A percentile compares a stretch with the other conserved stretches of the same genome.
These are phyloP conservation scores for Dromaius novaehollandiae DNA, from an alignment of 2,113 vertebrate species.

Conservation along the genomic window DNA sequence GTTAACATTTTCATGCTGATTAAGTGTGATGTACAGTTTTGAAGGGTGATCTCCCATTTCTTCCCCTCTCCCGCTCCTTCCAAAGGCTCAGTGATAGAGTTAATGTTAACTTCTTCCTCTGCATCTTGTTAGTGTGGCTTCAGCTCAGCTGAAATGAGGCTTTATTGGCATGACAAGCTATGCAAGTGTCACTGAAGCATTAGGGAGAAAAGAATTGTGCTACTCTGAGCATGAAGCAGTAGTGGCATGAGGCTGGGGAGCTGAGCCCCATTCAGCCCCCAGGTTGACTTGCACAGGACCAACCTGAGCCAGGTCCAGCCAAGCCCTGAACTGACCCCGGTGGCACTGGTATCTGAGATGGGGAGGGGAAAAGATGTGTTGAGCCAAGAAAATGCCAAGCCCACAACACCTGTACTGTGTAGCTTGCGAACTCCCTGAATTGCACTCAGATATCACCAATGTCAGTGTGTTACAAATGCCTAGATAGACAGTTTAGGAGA, in stretches of 20 bases:
- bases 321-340: background rate
- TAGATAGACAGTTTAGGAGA: background rate
- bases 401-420: background rate
- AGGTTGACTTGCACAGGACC: background rate
- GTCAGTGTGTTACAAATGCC: background rate
- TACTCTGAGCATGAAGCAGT: background rate
- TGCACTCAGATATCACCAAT: background rate
- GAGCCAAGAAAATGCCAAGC: background rate
- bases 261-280: background rate
- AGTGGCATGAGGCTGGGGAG: accelerated
- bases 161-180: background rate
- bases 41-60: background rate
- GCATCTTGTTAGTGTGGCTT: background rate
- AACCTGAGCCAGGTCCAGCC: background rate
- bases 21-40: background rate
- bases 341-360: background rate
- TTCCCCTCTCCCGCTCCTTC: background rate
- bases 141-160: background rate
- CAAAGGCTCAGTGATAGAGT: background rate
- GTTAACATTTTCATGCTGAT: background rate
- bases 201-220: background rate
- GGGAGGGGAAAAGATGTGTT: background rate
- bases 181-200: background rate
- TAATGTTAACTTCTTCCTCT: background rate
- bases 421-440: slow-evolving; percentile 36